phyloP scores from a whole-genome alignment of 53 echinoderm and acorn worm species.

The Pentamera pediparva region DNA sequence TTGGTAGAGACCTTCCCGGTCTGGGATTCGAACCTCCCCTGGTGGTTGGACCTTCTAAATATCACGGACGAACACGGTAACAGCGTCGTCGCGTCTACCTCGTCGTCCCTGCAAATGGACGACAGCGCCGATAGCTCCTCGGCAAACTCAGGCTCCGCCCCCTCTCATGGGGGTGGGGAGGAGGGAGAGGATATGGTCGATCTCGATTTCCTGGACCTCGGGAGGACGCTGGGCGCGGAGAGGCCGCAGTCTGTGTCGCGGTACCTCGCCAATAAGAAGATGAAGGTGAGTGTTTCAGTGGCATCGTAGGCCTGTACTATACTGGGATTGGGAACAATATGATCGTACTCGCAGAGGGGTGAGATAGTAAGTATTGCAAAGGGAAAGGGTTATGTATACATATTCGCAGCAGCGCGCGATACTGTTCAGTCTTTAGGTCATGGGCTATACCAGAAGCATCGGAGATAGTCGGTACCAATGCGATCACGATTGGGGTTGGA shows the following conservation, averaged over 20 bases:
- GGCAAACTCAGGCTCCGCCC: background rate
- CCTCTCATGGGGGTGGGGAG: background rate
- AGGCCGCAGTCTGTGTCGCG: background rate
- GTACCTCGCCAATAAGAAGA: background rate
- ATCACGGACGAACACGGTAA: background rate
- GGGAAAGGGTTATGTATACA: too few relatives aligned
- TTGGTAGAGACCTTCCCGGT: background rate
- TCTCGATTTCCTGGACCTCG: background rate
- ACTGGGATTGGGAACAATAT: too few relatives aligned
- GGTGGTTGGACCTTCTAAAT: slow-evolving; percentile 15
- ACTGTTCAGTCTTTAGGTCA: too few relatives aligned
- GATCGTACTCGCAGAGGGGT: too few relatives aligned
- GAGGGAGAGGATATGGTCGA: background rate
- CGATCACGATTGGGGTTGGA: too few relatives aligned
- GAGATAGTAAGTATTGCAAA: too few relatives aligned
- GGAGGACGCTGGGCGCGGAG: slow-evolving; percentile 4
- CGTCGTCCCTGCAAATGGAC: background rate
- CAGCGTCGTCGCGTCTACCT: background rate
- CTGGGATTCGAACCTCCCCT: background rate
- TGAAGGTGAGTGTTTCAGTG: background rate
- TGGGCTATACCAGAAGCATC: too few relatives aligned
- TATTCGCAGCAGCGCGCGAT: too few relatives aligned
- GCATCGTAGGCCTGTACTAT: too few relatives aligned
- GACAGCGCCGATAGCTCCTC: background rate
- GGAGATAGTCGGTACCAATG: too few relatives aligned